Percentiles rank a stretch among this genome's conserved stretches.
Evolutionary conservation across 2,113 vertebrate genomes (phyloP).

Genomic region (Passer domesticus): DNA sequence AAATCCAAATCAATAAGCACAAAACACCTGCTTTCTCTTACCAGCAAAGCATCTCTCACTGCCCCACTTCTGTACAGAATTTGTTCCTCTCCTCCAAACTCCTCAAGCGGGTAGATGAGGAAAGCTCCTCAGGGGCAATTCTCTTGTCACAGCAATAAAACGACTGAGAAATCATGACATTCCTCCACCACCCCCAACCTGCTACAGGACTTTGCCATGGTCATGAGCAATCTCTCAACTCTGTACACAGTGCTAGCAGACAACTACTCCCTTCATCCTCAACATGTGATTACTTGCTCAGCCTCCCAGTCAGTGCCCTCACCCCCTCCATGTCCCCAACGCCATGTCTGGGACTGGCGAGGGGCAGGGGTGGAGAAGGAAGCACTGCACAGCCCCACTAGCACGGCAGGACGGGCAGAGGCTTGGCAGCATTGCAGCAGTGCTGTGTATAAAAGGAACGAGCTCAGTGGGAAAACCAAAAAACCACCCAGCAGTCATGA

Average conservation of each 20-base stretch:
- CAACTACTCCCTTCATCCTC: background rate
- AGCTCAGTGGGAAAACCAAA: background rate
- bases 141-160: rapidly evolving
- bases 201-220: background rate
- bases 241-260: slow-evolving; percentile 10
- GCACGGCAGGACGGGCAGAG: rapidly evolving
- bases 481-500: background rate
- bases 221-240: slow-evolving; percentile 15
- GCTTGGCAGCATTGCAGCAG: background rate
- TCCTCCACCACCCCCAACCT: background rate
- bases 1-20: background rate
- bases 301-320: background rate
- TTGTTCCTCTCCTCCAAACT: background rate
- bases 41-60: background rate
- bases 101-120: background rate
- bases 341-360: rapidly evolving
- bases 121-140: background rate
- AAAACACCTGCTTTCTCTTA: background rate
- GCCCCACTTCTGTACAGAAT: background rate
- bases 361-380: background rate
- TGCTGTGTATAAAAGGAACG: background rate
- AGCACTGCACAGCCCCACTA: background rate
- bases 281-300: background rate
- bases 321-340: background rate
- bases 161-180: background rate